A percentile compares a stretch with the other conserved stretches of the same genome.
Evolutionary conservation across 2,888 invertebrate genomes (phyloP).

Genomic region (Thelaira solivaga): DNA sequence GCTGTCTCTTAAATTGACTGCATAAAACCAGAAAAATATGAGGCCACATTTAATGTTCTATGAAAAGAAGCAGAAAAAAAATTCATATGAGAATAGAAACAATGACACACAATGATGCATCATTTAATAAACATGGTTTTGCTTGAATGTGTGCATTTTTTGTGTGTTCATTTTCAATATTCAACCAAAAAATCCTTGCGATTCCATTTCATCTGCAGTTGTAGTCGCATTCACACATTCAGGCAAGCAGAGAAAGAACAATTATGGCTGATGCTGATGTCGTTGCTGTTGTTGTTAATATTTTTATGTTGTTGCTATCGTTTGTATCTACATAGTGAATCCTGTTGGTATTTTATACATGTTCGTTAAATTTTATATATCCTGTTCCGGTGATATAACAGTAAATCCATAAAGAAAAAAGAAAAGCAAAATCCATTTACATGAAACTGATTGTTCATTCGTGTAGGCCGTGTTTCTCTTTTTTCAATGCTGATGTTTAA

Average conservation of each 20-base stretch:
- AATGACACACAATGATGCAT: not conserved
- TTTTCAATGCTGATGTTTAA: not conserved
- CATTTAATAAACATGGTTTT: not conserved
- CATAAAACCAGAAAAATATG: not conserved
- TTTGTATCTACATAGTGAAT: slow-evolving; percentile 10
- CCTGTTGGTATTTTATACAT: slow-evolving; percentile 40
- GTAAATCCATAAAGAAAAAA: not conserved
- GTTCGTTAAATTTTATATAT: slow-evolving; percentile 48
- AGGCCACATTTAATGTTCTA: not conserved
- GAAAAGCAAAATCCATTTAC: slow-evolving; percentile 31
- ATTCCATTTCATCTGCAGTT: not conserved
- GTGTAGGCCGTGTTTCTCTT: not conserved
- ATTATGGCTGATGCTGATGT: slow-evolving; percentile 2
- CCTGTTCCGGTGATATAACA: slow-evolving; percentile 9
- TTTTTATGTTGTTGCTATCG: not conserved
- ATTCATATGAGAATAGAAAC: not conserved
- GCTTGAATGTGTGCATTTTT: not conserved
- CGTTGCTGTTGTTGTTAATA: not conserved
- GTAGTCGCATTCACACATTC: not conserved
- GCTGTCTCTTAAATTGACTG: not conserved
- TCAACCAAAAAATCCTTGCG: slow-evolving; percentile 8
- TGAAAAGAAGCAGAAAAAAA: no score
- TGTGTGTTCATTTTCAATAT: not conserved
- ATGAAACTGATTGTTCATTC: slow-evolving; percentile 11
- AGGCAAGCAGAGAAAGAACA: not conserved